These are phyloP conservation scores for Procavia capensis DNA, from an alignment of 2,113 vertebrate species.

Conservation along the genomic window DNA sequence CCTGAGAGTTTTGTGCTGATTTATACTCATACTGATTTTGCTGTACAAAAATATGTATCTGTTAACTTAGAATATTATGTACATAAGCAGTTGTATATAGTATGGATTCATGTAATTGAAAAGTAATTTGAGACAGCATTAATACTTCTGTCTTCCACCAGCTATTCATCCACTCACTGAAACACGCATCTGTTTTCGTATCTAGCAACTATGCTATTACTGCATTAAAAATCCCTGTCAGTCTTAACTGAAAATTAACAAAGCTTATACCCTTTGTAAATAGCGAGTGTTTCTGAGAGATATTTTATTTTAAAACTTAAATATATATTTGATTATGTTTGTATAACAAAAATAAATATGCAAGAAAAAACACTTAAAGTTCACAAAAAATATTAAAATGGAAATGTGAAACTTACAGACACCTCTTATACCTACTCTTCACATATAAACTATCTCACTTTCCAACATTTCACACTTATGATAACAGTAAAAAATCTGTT, in stretches of 20 bases:
- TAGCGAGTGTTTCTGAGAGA: neutral
- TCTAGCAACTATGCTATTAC: neutral
- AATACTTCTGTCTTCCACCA: neutral
- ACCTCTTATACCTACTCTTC: no score
- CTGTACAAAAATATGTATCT: neutral
- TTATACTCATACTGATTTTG: neutral
- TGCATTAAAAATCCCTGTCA: neutral
- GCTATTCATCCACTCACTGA: neutral
- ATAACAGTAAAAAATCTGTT: no score
- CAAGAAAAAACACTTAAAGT: neutral
- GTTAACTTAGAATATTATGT: neutral
- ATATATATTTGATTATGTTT: neutral
- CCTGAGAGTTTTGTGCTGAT: neutral
- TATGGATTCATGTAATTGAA: neutral
- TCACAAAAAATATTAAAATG: neutral
- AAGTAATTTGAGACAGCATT: neutral
- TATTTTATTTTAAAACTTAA: neutral
- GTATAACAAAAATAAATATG: neutral
- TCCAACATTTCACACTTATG: no score
- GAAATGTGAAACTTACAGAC: neutral
- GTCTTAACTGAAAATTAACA: neutral
- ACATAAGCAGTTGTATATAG: neutral
- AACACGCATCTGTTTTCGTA: neutral
- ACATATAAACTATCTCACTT: no score
- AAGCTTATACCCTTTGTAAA: neutral